phyloP scores from a whole-genome alignment of 1,140 invertebrate genomes.

The Drosophila melanica region DNA sequence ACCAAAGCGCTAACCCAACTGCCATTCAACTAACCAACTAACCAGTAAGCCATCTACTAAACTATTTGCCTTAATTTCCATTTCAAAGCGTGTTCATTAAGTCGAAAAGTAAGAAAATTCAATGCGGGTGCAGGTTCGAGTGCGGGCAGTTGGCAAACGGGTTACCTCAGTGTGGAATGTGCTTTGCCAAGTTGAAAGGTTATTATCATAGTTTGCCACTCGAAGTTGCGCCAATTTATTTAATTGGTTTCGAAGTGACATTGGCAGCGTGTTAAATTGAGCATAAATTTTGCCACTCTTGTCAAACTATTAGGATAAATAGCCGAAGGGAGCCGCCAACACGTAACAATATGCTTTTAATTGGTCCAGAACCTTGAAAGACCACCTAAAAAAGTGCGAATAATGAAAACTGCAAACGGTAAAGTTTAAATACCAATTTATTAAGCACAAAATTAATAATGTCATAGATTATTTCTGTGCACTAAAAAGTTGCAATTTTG shows the following conservation, averaged over 20 bases:
- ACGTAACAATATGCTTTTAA: conserved; percentile 23
- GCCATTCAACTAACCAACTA: conserved; percentile 9
- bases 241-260: conserved; percentile 51
- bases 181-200: conserved; percentile 30
- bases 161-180: conserved; percentile 23
- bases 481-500: neutral
- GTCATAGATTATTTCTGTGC: no score
- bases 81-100: conserved; percentile 41
- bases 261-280: conserved; percentile 57
- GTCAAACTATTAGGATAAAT: conserved; percentile 43
- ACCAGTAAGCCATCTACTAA: conserved; percentile 47
- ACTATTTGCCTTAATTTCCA: conserved; percentile 67
- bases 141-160: conserved; percentile 28
- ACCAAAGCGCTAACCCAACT: conserved; percentile 22
- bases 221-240: conserved; percentile 61
- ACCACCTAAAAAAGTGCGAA: neutral
- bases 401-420: neutral
- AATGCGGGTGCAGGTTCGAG: conserved; percentile 46
- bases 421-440: no score
- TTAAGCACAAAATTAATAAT: no score
- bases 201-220: conserved; percentile 60
- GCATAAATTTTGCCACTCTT: conserved; percentile 57
- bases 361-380: conserved; percentile 11
- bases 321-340: conserved; percentile 16
- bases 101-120: conserved; percentile 22